These are phyloP conservation scores for zebrafish (Danio rerio) DNA, from an alignment of 2,113 vertebrate species.

Conservation along the genomic window DNA sequence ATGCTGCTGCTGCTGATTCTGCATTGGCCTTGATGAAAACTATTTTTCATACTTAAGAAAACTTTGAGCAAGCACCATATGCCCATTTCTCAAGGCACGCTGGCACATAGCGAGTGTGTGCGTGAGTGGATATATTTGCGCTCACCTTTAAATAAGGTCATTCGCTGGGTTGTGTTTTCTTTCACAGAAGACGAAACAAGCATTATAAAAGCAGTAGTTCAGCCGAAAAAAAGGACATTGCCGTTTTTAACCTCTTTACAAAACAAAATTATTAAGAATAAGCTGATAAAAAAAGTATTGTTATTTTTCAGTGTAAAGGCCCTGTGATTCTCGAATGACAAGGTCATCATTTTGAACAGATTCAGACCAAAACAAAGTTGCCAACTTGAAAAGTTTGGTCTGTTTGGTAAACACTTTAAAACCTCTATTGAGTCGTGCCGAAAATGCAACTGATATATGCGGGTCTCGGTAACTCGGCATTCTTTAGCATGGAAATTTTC, in stretches of 20 bases:
- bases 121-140: conserved; percentile 31
- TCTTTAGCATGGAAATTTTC: no score
- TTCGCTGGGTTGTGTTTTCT: neutral
- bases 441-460: no score
- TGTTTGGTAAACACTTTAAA: no score
- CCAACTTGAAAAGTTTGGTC: no score
- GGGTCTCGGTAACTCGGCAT: no score
- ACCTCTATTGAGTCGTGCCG: no score
- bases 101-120: conserved; percentile 44
- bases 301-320: neutral
- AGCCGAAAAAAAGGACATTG: neutral
- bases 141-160: conserved; percentile 46
- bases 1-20: conserved; percentile 80
- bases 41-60: conserved; percentile 60
- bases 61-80: conserved; percentile 57
- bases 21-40: conserved; percentile 51
- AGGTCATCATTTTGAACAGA: no score
- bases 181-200: conserved; percentile 12
- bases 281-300: no score
- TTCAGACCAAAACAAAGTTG: no score
- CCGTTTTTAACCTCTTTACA: neutral
- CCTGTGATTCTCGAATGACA: no score
- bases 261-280: neutral
- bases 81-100: conserved; percentile 56
- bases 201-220: conserved; percentile 17